Conservation (phyloP, 1,140 invertebrate species). For the Microplitis mediator region DNA sequence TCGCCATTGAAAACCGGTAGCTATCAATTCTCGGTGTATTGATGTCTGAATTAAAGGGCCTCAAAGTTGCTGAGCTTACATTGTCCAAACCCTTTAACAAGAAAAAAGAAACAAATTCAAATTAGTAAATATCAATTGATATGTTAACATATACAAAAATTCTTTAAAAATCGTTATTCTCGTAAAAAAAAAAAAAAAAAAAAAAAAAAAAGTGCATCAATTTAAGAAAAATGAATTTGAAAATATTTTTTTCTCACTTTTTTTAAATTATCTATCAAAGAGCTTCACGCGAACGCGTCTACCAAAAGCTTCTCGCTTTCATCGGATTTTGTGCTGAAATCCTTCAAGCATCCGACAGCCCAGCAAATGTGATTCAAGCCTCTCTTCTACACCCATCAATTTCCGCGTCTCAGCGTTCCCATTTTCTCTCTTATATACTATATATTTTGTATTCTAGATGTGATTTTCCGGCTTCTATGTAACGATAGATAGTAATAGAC, state of each 20-base stretch:
- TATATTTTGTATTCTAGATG: neutral
- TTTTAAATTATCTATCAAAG: neutral
- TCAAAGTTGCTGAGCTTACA: conserved; percentile 64
- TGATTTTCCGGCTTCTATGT: conserved; percentile 14
- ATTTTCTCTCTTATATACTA: neutral
- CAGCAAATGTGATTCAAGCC: conserved; percentile 25
- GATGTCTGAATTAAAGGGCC: conserved; percentile 68
- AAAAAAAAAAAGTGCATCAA: neutral
- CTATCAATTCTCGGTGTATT: conserved; percentile 78
- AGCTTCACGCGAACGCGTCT: neutral
- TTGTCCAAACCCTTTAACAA: conserved; percentile 70
- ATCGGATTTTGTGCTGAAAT: conserved; percentile 19
- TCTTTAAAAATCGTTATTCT: neutral
- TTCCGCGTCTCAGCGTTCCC: conserved; percentile 1
- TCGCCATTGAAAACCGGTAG: conserved; percentile 91
- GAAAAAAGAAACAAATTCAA: conserved; percentile 31
- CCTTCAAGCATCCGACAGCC: conserved; percentile 19
- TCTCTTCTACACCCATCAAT: conserved; percentile 19
- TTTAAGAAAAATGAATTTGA: neutral
- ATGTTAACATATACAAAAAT: too few species aligned
- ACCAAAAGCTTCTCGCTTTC: conserved; percentile 19
- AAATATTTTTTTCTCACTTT: neutral
- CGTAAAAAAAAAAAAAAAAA: too few species aligned
- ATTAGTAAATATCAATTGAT: neutral
- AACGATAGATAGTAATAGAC: conserved; percentile 1